Percentiles rank a stretch among this genome's conserved stretches.
phyloP scores from a whole-genome alignment of 2,113 vertebrate species.

The Leiothrix lutea region DNA sequence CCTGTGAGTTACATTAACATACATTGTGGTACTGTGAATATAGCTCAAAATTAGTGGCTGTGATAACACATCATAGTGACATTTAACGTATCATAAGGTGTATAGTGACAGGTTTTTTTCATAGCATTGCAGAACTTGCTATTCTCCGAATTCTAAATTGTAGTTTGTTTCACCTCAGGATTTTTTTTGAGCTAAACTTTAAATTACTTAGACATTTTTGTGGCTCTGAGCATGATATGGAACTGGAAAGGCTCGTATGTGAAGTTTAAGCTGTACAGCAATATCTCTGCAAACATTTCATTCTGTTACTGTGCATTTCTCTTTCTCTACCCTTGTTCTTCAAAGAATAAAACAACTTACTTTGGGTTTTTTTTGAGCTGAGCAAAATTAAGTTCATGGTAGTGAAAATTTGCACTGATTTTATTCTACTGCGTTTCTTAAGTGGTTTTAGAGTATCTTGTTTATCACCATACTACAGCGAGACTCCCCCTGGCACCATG shows the following conservation, averaged over 20 bases:
- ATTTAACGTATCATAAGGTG: not conserved
- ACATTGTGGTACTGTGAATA: not conserved
- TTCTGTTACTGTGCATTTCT: not conserved
- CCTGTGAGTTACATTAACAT: fast-evolving
- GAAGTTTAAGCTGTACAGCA: not conserved
- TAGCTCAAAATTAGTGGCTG: not conserved
- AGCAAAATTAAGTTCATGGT: not conserved
- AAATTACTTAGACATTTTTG: not conserved
- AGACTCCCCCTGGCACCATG: fast-evolving
- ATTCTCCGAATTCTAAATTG: not conserved
- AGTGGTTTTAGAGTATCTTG: not conserved
- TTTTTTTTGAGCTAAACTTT: not conserved
- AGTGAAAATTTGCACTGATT: not conserved
- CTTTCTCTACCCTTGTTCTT: not conserved
- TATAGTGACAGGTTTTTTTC: not conserved
- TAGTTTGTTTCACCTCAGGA: not conserved
- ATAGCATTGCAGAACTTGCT: not conserved
- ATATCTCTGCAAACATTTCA: not conserved
- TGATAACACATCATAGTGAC: not conserved
- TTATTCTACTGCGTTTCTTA: not conserved
- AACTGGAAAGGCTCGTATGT: not conserved
- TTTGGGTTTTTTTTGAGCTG: not conserved
- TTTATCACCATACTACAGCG: not conserved
- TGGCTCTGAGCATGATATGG: not conserved
- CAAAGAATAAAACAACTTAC: not conserved